These are phyloP conservation scores for Drosophila cognata DNA, from an alignment of 2,888 invertebrate genomes.

Conservation along the genomic window DNA sequence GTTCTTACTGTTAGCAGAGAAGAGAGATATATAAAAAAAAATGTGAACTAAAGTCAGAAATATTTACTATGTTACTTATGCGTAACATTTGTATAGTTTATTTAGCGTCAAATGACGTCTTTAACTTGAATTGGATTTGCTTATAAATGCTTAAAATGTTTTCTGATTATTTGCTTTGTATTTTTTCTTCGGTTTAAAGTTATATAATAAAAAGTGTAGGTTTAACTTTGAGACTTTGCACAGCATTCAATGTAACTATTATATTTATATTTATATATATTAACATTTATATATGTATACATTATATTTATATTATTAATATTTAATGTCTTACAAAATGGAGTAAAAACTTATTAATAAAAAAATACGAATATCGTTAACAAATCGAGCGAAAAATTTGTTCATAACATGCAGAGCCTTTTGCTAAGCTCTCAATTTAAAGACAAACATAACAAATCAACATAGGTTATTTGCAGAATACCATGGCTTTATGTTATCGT, in stretches of 20 bases:
- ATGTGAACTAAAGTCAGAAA: slow-evolving; percentile 5
- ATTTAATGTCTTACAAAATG: slow-evolving; percentile 51
- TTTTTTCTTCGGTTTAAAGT: slow-evolving; percentile 40
- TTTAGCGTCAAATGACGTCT: slow-evolving; percentile 18
- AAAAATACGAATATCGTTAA: slow-evolving; percentile 57
- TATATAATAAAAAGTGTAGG: slow-evolving; percentile 66
- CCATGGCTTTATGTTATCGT: slow-evolving; percentile 6
- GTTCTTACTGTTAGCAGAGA: slow-evolving; percentile 5
- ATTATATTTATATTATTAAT: slow-evolving; percentile 30
- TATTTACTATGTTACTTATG: slow-evolving; percentile 9
- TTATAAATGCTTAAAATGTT: slow-evolving; percentile 39
- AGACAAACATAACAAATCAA: background rate
- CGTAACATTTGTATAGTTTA: slow-evolving; percentile 13
- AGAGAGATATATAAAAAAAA: background rate
- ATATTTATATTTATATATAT: slow-evolving; percentile 57
- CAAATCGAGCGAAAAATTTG: slow-evolving; percentile 41
- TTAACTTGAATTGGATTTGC: slow-evolving; percentile 14
- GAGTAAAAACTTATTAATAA: slow-evolving; percentile 60
- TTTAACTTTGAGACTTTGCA: slow-evolving; percentile 80
- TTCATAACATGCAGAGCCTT: slow-evolving; percentile 22
- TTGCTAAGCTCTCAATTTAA: slow-evolving; percentile 11
- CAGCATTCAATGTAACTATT: slow-evolving; percentile 63
- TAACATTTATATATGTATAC: slow-evolving; percentile 41
- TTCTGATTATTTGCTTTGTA: slow-evolving; percentile 25
- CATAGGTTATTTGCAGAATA: slow-evolving; percentile 10